These are phyloP conservation scores for Pterostichus niger DNA, from an alignment of 2,888 invertebrate species.

Conservation along the genomic window DNA sequence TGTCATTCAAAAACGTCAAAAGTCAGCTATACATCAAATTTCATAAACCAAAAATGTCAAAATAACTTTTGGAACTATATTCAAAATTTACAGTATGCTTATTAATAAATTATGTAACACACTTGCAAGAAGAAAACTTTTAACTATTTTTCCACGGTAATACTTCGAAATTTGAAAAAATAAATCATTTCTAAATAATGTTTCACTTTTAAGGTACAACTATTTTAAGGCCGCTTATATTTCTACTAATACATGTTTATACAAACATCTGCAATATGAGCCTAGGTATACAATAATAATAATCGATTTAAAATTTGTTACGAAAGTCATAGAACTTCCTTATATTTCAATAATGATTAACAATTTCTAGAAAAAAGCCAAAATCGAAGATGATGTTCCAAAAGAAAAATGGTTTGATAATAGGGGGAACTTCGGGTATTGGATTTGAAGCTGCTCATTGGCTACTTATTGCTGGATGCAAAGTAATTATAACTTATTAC, in stretches of 20 bases:
- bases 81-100: background rate
- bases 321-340: no score
- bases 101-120: background rate
- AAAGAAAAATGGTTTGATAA: slow-evolving; percentile 77
- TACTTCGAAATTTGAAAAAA: background rate
- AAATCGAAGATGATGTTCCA: slow-evolving; percentile 69
- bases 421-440: slow-evolving; percentile 77
- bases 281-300: background rate
- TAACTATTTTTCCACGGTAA: background rate
- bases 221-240: background rate
- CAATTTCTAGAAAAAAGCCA: background rate
- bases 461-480: slow-evolving; percentile 76
- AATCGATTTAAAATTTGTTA: no score
- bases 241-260: background rate
- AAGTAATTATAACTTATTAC: slow-evolving; percentile 67
- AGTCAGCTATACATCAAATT: background rate
- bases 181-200: background rate
- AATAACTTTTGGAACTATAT: background rate
- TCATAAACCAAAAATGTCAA: background rate
- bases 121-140: background rate
- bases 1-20: background rate
- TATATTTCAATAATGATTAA: no score
- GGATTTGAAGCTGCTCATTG: slow-evolving; percentile 77
- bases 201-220: background rate
- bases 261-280: background rate